These are phyloP conservation scores for Gastrophysa polygoni DNA, from an alignment of 2,888 invertebrate genomes.

Conservation along the genomic window DNA sequence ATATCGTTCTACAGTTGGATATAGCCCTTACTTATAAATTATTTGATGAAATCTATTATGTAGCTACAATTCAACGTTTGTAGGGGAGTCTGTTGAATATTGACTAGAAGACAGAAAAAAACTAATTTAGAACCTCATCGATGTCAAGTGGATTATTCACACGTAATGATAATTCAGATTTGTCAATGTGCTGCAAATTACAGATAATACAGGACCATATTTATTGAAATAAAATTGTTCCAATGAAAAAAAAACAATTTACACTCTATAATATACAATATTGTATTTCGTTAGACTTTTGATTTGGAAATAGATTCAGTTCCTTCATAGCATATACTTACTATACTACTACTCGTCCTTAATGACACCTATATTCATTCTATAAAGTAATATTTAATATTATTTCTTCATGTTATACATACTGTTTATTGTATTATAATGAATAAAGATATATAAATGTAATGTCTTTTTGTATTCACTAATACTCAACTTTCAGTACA, in stretches of 20 bases:
- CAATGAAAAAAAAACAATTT: conserved; percentile 22
- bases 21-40: background rate
- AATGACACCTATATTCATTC: conserved; percentile 30
- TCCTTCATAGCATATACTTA: conserved; percentile 27
- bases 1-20: background rate
- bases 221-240: conserved; percentile 26
- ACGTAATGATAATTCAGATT: conserved; percentile 16
- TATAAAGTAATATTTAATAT: conserved; percentile 30
- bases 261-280: conserved; percentile 20
- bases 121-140: conserved; percentile 12
- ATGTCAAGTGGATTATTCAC: conserved; percentile 9
- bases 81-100: background rate
- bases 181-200: conserved; percentile 29
- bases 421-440: conserved; percentile 39
- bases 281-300: conserved; percentile 29
- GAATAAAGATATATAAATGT: conserved; percentile 28
- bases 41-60: background rate
- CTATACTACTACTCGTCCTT: conserved; percentile 28
- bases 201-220: conserved; percentile 33
- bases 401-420: conserved; percentile 41
- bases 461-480: background rate
- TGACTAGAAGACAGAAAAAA: background rate
- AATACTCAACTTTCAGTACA: too few relatives aligned
- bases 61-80: background rate
- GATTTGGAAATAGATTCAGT: conserved; percentile 24